Percentiles rank a stretch among this genome's conserved stretches.
phyloP scores from a whole-genome alignment of 2,888 invertebrate species.

The Sinotaia quadrata region DNA sequence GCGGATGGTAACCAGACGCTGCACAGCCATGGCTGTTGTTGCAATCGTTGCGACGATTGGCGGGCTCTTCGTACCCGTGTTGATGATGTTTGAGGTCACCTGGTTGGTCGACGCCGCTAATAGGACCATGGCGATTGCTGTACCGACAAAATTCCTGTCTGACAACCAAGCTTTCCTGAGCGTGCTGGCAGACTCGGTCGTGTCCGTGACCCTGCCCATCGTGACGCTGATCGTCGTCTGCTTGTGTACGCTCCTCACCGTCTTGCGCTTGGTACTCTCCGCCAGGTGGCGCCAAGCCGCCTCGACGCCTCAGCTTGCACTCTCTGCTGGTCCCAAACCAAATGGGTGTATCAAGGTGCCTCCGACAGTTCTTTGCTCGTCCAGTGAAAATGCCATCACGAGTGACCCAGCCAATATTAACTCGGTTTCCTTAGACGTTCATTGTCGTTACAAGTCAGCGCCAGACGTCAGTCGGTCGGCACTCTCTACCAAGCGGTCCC shows the following conservation, averaged over 20 bases:
- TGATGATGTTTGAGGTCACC: slow-evolving; percentile 13
- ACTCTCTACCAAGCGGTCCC: not conserved
- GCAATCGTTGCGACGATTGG: not conserved
- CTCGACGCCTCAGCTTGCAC: not conserved
- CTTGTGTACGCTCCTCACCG: slow-evolving; percentile 1
- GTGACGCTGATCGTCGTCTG: not conserved
- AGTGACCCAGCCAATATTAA: not conserved
- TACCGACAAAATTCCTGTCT: not conserved
- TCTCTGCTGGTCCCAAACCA: not conserved
- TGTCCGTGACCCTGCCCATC: not conserved
- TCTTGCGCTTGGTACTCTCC: not conserved
- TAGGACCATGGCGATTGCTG: not conserved
- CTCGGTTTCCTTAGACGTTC: not conserved
- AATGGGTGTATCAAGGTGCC: no score
- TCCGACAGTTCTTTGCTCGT: not conserved
- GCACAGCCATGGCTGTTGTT: not conserved
- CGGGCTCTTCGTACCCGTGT: slow-evolving; percentile 8
- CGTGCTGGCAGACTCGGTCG: not conserved
- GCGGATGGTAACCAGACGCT: not conserved
- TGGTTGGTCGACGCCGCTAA: not conserved
- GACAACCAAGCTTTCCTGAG: not conserved
- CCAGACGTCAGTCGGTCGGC: not conserved
- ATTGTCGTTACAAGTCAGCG: not conserved
- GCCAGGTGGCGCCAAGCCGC: not conserved
- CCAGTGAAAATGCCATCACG: not conserved